These are phyloP conservation scores for Sprattus sprattus DNA, from an alignment of 2,113 vertebrate genomes.

Conservation along the genomic window DNA sequence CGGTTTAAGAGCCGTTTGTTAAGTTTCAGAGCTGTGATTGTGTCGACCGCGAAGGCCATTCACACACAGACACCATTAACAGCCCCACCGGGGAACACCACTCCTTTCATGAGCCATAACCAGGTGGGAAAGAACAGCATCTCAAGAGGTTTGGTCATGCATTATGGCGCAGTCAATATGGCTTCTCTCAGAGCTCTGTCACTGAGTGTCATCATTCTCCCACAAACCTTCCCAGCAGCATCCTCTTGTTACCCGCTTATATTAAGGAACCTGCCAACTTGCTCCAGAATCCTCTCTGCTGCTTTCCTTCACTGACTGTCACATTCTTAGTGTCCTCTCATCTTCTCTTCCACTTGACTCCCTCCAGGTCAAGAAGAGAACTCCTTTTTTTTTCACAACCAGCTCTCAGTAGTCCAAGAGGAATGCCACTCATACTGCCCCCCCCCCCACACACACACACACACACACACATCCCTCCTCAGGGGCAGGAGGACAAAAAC, in stretches of 20 bases:
- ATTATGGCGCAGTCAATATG: neutral
- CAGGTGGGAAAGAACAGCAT: neutral
- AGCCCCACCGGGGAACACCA: too few species aligned
- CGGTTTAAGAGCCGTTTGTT: neutral
- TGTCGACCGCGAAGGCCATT: neutral
- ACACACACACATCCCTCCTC: neutral
- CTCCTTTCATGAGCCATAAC: neutral
- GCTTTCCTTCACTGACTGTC: neutral
- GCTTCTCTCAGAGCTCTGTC: neutral
- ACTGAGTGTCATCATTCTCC: constrained; percentile 4
- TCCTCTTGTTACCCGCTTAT: neutral
- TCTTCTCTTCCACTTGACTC: constrained; percentile 32
- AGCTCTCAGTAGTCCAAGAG: neutral
- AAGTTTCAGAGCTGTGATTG: neutral
- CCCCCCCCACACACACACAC: too few species aligned
- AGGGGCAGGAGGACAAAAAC: constrained; percentile 34
- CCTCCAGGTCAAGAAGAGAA: neutral
- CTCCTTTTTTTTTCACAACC: neutral
- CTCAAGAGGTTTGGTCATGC: neutral
- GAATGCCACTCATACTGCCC: neutral
- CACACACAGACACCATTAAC: neutral
- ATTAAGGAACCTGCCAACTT: neutral
- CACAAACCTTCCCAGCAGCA: neutral
- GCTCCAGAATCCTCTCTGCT: neutral
- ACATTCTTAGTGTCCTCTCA: constrained; percentile 4